phyloP scores from a whole-genome alignment of 2,113 vertebrate genomes.

The Athene cunicularia region DNA sequence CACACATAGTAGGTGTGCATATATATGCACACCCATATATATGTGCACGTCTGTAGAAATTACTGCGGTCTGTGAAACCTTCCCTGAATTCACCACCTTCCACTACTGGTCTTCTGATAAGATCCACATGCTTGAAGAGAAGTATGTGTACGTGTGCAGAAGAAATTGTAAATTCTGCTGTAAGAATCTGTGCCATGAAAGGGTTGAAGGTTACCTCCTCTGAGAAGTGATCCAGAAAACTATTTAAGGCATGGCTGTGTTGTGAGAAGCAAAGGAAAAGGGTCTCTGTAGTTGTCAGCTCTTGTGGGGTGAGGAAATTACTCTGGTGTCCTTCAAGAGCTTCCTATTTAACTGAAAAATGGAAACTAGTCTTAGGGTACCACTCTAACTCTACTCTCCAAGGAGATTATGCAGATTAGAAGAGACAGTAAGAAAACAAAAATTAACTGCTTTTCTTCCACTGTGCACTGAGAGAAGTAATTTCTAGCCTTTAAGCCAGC shows the following conservation, averaged over 20 bases:
- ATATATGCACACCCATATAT: not conserved
- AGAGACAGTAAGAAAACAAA: not conserved
- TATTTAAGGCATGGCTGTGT: not conserved
- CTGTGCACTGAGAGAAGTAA: not conserved
- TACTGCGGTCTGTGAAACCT: not conserved
- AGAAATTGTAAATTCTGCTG: not conserved
- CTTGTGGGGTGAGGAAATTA: not conserved
- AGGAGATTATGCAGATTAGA: not conserved
- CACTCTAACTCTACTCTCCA: not conserved
- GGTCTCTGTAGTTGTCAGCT: not conserved
- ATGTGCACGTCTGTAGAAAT: not conserved
- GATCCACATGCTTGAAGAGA: not conserved
- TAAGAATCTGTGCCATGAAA: not conserved
- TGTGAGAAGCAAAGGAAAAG: not conserved
- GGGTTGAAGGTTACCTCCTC: not conserved
- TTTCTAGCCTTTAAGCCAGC: not conserved
- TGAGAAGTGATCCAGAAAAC: not conserved
- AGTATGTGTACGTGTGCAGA: not conserved
- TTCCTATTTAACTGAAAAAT: not conserved
- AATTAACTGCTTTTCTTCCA: not conserved
- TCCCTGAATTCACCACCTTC: not conserved
- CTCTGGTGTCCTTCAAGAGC: not conserved
- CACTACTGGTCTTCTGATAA: not conserved
- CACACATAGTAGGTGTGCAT: not conserved
- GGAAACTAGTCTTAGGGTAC: not conserved